Base-by-base conservation (phyloP, 2,888 invertebrate genomes). In the Plagodis pulveraria region DNA sequence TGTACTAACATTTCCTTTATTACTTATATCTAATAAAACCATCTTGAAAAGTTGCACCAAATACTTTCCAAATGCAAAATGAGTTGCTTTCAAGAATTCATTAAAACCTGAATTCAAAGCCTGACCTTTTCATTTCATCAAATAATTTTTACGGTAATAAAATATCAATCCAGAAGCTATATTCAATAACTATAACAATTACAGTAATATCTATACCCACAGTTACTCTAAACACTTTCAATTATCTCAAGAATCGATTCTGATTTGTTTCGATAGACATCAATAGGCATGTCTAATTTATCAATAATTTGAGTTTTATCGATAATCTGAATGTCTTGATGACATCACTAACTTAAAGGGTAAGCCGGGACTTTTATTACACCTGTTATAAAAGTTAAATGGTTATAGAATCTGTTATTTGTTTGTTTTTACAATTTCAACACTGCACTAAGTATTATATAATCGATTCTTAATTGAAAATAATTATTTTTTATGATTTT, bases 331-430 rank as follows among this genome's bases (percentile, higher is more conserved):
- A 49, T 32, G 35, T 42, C 9, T 36, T 5, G 10, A 40, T 56
- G 40, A 41, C 60, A 56, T 56, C 60, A 52, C 60, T 56, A 56
- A 8, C n/a, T 6, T 45, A 52, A 55, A 55, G 55, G 54, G 50
- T 54, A 55, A 50, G 10, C 6, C 34, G 42, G 38, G 32, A 52
- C 11, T 56, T 58, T 56, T 61, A 54, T 54, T 12, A 52, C 46
- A 41, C 45, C 60, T 38, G 32, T 51, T 46, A 6, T 12, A 6
- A 11, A 42, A 51, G 46, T 42, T 48, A 47, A 59, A 54, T 12
- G 40, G 47, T 54, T 46, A 43, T 36, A 2, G 40, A 40, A 40
- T 43, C 36, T 34, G 22, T 48, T 38, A 12, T 56, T 46, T n/a
- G n/a, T n/a, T n/a, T n/a, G n/a, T 41, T 36, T 44, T 48, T 38